Evolutionary conservation across 64 coral and sea anemone species (phyloP).

Genomic region (Exaiptasia diaphana): DNA sequence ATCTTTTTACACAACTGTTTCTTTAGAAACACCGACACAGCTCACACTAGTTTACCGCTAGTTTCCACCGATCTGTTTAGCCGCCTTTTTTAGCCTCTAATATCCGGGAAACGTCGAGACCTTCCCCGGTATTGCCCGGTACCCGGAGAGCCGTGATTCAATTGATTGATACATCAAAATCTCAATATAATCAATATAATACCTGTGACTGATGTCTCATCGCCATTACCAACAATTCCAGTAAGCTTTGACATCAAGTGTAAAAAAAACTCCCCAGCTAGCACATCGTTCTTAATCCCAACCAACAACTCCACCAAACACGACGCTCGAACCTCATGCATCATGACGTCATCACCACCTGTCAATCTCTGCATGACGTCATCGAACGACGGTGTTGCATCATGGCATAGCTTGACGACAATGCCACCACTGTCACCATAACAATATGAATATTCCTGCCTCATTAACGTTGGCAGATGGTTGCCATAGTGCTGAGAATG

Average conservation of each 20-base stretch:
- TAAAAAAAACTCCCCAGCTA: slow-evolving; percentile 85
- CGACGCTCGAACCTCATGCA: slow-evolving; percentile 50
- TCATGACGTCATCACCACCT: background rate
- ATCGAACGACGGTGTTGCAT: background rate
- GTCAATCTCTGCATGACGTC: slow-evolving; percentile 23
- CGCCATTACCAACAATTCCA: slow-evolving; percentile 42
- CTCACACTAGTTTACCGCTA: no score
- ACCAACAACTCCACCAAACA: slow-evolving; percentile 73
- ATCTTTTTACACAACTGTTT: no score
- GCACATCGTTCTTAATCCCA: slow-evolving; percentile 25
- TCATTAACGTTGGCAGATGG: slow-evolving; percentile 23
- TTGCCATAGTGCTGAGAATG: background rate
- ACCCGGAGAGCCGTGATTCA: no score
- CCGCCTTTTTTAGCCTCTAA: no score
- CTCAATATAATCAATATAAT: no score
- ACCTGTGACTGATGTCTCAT: background rate
- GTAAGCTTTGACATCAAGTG: slow-evolving; percentile 71
- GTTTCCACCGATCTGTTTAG: no score
- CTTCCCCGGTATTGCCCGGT: no score
- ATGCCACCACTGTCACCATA: slow-evolving; percentile 75
- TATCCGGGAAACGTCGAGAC: no score
- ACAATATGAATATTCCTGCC: slow-evolving; percentile 42
- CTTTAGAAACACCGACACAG: no score
- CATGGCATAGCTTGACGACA: slow-evolving; percentile 8
- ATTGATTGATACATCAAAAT: no score